Conservation (phyloP, 2,888 invertebrate genomes). For the Norana najaformis region DNA sequence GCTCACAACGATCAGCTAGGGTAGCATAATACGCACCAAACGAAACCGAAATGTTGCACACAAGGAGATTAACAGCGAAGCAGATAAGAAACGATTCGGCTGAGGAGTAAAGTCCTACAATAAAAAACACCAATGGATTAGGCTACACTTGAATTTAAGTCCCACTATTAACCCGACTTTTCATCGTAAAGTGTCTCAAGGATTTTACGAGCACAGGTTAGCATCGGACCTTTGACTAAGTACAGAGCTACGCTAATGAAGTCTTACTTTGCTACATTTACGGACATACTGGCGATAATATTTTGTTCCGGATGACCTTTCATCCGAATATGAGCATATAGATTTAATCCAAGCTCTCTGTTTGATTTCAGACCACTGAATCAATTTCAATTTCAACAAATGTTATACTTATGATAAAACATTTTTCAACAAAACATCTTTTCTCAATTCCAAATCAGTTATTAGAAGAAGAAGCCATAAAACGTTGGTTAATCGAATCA, state of each 20-base stretch:
- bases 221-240: no score
- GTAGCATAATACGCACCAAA: constrained; percentile 63
- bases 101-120: constrained; percentile 62
- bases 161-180: no score
- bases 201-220: no score
- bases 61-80: constrained; percentile 74
- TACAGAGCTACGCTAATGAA: no score
- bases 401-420: not conserved
- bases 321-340: not conserved
- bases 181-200: no score
- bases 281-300: no score
- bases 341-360: not conserved
- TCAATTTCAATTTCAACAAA: not conserved
- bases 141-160: no score
- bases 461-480: not conserved
- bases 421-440: not conserved
- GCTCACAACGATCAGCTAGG: not conserved
- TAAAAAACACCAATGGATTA: not conserved
- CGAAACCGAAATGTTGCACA: constrained; percentile 84
- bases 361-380: not conserved
- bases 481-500: not conserved
- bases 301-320: no score
- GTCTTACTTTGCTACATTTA: no score
- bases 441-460: not conserved
- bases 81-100: constrained; percentile 49